These are phyloP conservation scores for Megastigmus dorsalis DNA, from an alignment of 2,888 invertebrate species.

Conservation along the genomic window DNA sequence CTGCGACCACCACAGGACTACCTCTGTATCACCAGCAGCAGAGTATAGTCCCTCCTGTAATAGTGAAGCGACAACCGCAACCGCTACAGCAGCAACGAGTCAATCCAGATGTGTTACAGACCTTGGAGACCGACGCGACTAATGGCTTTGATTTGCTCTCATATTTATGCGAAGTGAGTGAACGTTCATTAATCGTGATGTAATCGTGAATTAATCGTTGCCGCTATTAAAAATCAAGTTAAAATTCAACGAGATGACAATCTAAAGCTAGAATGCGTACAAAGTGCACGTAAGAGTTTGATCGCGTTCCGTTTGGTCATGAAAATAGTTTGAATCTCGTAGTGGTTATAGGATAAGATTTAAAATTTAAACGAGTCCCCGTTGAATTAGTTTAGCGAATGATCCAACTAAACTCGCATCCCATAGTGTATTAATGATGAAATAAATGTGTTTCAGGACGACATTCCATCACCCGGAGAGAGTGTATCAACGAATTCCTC, in stretches of 20 bases:
- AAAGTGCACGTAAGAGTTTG: too few relatives aligned
- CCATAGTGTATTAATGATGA: background rate
- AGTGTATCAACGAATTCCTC: constrained; percentile 62
- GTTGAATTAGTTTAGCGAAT: too few relatives aligned
- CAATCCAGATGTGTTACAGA: constrained; percentile 60
- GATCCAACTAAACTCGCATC: too few relatives aligned
- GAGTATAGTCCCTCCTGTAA: background rate
- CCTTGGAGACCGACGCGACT: constrained; percentile 61
- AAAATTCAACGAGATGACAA: too few relatives aligned
- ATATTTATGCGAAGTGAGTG: constrained; percentile 71
- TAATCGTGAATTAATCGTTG: too few relatives aligned
- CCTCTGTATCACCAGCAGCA: constrained; percentile 20
- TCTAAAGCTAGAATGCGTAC: too few relatives aligned
- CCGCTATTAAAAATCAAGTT: too few relatives aligned
- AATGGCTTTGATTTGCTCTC: constrained; percentile 71
- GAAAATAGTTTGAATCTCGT: background rate
- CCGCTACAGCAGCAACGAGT: constrained; percentile 15
- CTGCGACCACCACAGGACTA: constrained; percentile 37
- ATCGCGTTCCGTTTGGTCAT: too few relatives aligned
- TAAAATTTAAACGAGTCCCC: background rate
- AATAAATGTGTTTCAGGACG: constrained; percentile 60
- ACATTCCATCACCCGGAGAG: constrained; percentile 60
- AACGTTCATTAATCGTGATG: too few relatives aligned
- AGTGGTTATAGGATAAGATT: too few relatives aligned
- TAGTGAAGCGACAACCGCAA: background rate